Base-by-base conservation (phyloP, 2,113 vertebrate genomes). In the Sylvietta virens region DNA sequence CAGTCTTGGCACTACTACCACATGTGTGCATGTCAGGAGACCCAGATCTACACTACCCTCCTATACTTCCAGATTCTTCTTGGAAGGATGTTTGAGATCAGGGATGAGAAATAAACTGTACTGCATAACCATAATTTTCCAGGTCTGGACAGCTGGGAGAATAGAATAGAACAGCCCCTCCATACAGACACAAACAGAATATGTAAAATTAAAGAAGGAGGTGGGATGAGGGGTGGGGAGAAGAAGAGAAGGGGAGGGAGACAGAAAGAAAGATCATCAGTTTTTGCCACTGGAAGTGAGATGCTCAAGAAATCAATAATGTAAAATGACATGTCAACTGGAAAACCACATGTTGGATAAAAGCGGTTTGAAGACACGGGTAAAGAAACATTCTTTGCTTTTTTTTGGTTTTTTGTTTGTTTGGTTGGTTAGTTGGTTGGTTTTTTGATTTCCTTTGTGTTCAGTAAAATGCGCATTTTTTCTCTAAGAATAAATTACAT, bases 161-260 rank as follows among this genome's bases (percentile, higher is more conserved):
- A 44, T 6, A 73, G 17, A 71, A 89, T 44, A 58, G n/a, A n/a
- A 7, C 33, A 57, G 5, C 3, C 13, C 14, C 37, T 61, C 54
- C 21, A 20, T 10, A 48, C 1, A 76, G n/a, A 37, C 11, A 66
- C 2, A 81, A 73, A 13, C 1, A 58, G 10, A 70, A 44, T 2
- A 76, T 16, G 10, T 13, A 20, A 71, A 74, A 66, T 26, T 20
- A n/a, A 51, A 42, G 42, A n/a, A 48, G 16, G 6, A 45, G 9
- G 4, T 5, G 5, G 2, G 4, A 2, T 10, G 8, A 14, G 6
- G 14, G 1, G 7, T 23, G 4, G 11, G 16, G 28, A 35, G 7
- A 30, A 57, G 27, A 70, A 33, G 13, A 79, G 8, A 48, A 10
- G 7, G 3, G 22, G 5, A 10, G 9, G 4, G 33, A 57, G 10